These are phyloP conservation scores for Prolemur simus DNA, from an alignment of 2,113 vertebrate genomes.

Conservation along the genomic window DNA sequence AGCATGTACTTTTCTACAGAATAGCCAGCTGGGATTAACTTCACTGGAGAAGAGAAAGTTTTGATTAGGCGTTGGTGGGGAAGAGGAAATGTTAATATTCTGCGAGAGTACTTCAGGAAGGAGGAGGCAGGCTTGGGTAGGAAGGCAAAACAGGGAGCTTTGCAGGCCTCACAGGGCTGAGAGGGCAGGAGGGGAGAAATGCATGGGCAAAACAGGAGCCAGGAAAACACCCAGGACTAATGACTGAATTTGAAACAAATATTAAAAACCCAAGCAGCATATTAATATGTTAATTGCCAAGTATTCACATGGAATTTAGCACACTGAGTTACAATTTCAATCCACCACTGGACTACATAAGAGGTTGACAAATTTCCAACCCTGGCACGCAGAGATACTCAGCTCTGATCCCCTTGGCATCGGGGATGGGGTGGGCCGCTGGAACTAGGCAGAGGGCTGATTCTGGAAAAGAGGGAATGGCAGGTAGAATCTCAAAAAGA, in stretches of 20 bases:
- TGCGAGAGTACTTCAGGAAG: not conserved
- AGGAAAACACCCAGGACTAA: not conserved
- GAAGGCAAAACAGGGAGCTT: rapidly evolving
- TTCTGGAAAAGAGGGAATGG: not conserved
- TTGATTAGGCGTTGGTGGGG: not conserved
- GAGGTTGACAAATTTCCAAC: not conserved
- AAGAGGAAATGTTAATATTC: not conserved
- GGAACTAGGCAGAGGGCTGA: not conserved
- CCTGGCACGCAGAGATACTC: rapidly evolving
- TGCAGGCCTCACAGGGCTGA: too few relatives aligned
- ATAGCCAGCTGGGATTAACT: too few relatives aligned
- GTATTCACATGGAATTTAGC: not conserved
- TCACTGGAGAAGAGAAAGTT: not conserved
- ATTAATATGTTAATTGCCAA: not conserved
- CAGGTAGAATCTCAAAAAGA: not conserved
- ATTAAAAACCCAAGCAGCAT: not conserved
- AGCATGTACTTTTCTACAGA: not conserved
- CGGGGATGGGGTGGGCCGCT: rapidly evolving
- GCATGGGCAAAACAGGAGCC: not conserved
- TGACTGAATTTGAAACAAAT: not conserved
- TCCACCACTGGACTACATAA: too few relatives aligned
- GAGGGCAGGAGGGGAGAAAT: not conserved
- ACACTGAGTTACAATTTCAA: not conserved
- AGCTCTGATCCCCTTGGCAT: not conserved
- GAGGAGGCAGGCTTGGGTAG: not conserved